A percentile compares a stretch with the other conserved stretches of the same genome.
phyloP scores from a whole-genome alignment of 2,888 invertebrate genomes.

The Ectemnius lituratus region DNA sequence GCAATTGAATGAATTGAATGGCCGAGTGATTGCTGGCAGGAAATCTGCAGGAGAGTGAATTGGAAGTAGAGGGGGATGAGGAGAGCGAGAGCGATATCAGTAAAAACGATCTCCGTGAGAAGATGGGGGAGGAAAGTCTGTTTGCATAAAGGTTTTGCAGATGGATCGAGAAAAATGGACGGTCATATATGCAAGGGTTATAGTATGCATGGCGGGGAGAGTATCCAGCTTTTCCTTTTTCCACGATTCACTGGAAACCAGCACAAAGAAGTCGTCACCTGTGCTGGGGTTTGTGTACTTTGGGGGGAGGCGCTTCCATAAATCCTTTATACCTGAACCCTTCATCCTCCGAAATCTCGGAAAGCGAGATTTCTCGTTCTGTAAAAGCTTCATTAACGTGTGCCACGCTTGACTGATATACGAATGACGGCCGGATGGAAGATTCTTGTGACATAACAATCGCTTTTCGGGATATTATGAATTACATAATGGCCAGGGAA shows the following conservation, averaged over 20 bases:
- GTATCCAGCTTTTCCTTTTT: conserved; percentile 30
- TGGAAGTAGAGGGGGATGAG: too few species aligned
- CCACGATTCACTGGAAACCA: conserved; percentile 17
- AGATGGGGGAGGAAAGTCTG: conserved; percentile 46
- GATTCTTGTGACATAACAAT: conserved; percentile 43
- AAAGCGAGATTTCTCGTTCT: background rate
- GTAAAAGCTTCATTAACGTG: conserved; percentile 2
- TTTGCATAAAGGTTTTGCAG: conserved; percentile 44
- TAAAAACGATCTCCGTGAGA: conserved; percentile 44
- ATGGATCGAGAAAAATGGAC: conserved; percentile 34
- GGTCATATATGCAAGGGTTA: background rate
- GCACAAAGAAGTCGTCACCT: conserved; percentile 37
- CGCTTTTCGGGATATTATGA: conserved; percentile 33
- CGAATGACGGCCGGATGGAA: too few species aligned
- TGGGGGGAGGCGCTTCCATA: too few species aligned
- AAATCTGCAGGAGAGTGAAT: too few species aligned
- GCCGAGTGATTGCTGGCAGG: too few species aligned
- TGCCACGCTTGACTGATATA: too few species aligned
- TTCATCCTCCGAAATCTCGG: background rate
- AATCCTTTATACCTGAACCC: background rate
- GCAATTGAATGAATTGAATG: too few species aligned
- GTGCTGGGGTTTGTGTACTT: conserved; percentile 26
- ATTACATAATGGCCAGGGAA: conserved; percentile 44
- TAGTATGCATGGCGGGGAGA: background rate
- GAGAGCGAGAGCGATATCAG: conserved; percentile 1